Evolutionary conservation across 2,113 vertebrate species (phyloP).

Genomic region (Psittacus erithacus): DNA sequence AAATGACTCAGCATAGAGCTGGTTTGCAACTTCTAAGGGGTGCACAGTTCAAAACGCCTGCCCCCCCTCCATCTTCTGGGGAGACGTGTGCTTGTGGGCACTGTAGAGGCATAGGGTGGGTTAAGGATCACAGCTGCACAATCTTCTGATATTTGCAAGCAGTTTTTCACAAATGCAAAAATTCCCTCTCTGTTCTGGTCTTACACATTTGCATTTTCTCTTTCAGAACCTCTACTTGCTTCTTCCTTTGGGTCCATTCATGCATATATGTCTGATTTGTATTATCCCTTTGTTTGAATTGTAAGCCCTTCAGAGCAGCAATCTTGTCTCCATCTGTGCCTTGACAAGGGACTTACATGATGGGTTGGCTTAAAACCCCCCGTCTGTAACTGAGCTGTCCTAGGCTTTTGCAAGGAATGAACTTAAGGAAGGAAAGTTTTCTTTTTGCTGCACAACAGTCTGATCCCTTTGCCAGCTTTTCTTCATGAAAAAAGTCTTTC

Average conservation of each 20-base stretch:
- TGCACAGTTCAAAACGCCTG: neutral
- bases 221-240: neutral
- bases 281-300: constrained; percentile 10
- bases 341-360: neutral
- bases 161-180: neutral
- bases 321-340: neutral
- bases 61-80: neutral
- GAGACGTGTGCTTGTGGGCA: rapidly evolving
- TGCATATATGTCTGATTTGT: constrained; percentile 7
- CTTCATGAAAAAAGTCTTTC: neutral
- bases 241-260: neutral
- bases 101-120: neutral
- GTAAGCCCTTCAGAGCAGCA: neutral
- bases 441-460: neutral
- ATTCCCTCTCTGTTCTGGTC: neutral
- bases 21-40: neutral
- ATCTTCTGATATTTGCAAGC: neutral
- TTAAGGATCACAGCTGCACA: neutral
- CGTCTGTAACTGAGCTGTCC: neutral
- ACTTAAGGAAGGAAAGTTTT: neutral
- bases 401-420: neutral
- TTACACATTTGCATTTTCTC: neutral
- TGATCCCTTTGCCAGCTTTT: neutral
- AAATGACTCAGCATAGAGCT: neutral
- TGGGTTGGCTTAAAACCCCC: constrained; percentile 8